A percentile compares a stretch with the other conserved stretches of the same genome.
These are phyloP conservation scores for Cantharis lateralis DNA, from an alignment of 2,888 invertebrate genomes.

Conservation along the genomic window DNA sequence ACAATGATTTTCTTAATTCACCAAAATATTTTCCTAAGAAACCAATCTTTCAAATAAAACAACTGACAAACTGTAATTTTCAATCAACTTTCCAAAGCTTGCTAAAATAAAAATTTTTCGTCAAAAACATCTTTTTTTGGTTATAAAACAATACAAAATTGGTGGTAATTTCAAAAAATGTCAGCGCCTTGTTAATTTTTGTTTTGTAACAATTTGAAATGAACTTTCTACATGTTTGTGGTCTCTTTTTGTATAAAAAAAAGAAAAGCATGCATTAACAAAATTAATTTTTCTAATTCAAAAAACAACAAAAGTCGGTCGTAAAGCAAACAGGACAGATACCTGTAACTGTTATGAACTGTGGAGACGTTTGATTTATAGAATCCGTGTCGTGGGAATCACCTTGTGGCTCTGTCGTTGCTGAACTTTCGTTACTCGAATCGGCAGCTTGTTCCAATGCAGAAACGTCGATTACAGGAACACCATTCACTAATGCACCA, in stretches of 20 bases:
- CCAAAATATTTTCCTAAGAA: neutral
- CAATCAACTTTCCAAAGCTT: neutral
- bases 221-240: neutral
- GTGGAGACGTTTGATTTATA: constrained; percentile 58
- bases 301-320: constrained; percentile 12
- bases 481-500: constrained; percentile 49
- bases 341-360: constrained; percentile 77
- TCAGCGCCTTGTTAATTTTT: neutral
- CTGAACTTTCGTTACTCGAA: constrained; percentile 63
- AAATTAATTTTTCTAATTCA: neutral
- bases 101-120: neutral
- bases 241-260: neutral
- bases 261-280: neutral
- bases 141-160: neutral
- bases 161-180: neutral
- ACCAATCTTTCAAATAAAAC: neutral
- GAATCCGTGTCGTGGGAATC: constrained; percentile 60
- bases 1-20: neutral
- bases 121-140: neutral
- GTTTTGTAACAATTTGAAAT: no score
- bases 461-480: constrained; percentile 56
- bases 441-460: constrained; percentile 62
- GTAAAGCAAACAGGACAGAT: constrained; percentile 26
- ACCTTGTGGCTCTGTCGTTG: constrained; percentile 58
- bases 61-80: neutral